Percentiles rank a stretch among this genome's conserved stretches.
Evolutionary conservation across 2,888 invertebrate species (phyloP).

Genomic region (Tethea ocularis): DNA sequence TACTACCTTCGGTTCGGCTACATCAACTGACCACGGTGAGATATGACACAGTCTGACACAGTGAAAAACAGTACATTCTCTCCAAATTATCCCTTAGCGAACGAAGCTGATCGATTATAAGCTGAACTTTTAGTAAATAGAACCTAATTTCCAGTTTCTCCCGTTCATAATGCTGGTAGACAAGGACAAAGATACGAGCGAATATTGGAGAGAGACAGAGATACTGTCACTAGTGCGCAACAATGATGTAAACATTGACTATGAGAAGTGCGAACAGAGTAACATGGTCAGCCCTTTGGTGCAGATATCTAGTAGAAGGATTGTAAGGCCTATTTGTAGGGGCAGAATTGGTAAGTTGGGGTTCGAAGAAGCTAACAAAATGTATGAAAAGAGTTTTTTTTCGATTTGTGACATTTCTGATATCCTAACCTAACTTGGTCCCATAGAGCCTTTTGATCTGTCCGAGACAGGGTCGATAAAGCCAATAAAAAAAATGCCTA

Average conservation of each 20-base stretch:
- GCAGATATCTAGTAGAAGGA: conserved; percentile 51
- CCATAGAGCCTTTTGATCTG: too few relatives aligned
- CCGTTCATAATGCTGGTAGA: conserved; percentile 67
- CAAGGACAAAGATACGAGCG: conserved; percentile 65
- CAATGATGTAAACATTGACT: conserved; percentile 58
- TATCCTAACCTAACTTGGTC: too few relatives aligned
- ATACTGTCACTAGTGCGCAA: conserved; percentile 61
- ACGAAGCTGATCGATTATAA: background rate
- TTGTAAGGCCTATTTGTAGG: conserved; percentile 66
- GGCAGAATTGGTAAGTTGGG: conserved; percentile 51
- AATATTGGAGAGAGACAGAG: conserved; percentile 76
- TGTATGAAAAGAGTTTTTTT: too few relatives aligned
- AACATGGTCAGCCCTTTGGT: conserved; percentile 33
- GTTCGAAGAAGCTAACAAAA: too few relatives aligned
- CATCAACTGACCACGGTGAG: too few relatives aligned
- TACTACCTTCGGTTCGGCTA: too few relatives aligned
- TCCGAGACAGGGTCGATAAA: too few relatives aligned
- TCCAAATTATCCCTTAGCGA: background rate
- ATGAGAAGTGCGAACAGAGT: conserved; percentile 55
- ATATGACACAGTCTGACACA: too few relatives aligned
- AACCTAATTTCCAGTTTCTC: conserved; percentile 54
- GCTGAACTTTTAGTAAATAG: background rate
- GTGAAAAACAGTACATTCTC: too few relatives aligned
- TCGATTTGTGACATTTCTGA: too few relatives aligned
- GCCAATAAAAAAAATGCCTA: too few relatives aligned